Percentiles rank a stretch among this genome's conserved stretches.
These are phyloP conservation scores for Steinernema hermaphroditum DNA, from an alignment of 2,888 invertebrate species.

Conservation along the genomic window DNA sequence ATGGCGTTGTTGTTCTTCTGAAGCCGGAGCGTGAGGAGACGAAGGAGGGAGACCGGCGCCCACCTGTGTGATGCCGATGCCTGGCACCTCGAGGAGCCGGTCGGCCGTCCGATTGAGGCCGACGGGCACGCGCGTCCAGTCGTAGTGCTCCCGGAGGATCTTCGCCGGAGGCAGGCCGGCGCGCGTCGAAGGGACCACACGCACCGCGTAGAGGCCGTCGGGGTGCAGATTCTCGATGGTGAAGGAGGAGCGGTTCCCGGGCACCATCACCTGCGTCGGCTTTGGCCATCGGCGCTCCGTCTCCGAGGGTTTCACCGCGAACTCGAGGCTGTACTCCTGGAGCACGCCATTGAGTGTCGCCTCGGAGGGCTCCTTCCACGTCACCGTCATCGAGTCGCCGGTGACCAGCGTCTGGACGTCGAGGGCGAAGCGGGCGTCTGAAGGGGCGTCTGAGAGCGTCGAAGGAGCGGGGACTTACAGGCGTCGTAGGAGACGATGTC, in stretches of 20 bases:
- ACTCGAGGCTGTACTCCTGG: conserved; percentile 11
- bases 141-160: not conserved
- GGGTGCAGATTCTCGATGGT: not conserved
- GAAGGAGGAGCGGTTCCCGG: not conserved
- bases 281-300: not conserved
- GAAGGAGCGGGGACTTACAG: not conserved
- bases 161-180: not conserved
- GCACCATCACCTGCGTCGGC: not conserved
- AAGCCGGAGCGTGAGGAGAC: too few species aligned
- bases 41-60: too few species aligned
- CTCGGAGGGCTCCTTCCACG: not conserved
- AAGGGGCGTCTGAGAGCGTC: not conserved
- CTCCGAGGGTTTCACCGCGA: not conserved
- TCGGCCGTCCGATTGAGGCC: not conserved
- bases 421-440: not conserved
- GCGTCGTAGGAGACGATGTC: not conserved
- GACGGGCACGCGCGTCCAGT: not conserved
- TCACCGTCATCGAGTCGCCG: not conserved
- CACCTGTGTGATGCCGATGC: not conserved
- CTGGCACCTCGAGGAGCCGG: not conserved
- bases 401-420: not conserved
- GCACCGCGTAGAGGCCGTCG: not conserved
- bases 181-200: not conserved
- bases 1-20: conserved; percentile 11
- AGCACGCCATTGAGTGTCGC: not conserved